Percentiles rank a stretch among this genome's conserved stretches.
phyloP scores from a whole-genome alignment of 2,113 vertebrate species.

The Phrynocephalus versicolor region DNA sequence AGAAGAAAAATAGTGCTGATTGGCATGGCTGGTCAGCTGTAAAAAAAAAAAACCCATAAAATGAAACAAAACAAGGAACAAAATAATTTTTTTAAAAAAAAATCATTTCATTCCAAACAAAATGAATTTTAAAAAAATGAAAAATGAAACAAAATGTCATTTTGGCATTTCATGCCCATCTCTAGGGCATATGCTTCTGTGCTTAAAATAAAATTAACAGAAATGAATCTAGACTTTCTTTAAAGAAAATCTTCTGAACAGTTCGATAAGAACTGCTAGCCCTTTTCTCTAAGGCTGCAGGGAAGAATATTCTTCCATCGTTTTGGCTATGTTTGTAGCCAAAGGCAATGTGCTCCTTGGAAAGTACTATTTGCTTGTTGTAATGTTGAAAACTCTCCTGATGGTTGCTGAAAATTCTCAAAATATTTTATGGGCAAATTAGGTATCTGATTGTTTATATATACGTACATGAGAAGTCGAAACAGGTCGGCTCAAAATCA shows the following conservation, averaged over 20 bases:
- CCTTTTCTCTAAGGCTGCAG: background rate
- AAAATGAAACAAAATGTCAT: no score
- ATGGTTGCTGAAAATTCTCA: background rate
- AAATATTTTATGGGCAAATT: background rate
- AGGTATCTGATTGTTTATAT: background rate
- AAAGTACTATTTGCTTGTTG: background rate
- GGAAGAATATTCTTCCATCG: background rate
- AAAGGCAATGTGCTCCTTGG: background rate
- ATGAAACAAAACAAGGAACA: no score
- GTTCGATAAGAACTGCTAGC: background rate
- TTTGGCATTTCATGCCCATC: background rate
- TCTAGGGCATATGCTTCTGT: constrained; percentile 23
- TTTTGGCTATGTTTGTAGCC: background rate
- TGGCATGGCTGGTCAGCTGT: no score
- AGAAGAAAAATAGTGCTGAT: no score
- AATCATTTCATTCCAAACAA: no score
- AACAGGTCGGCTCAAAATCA: no score
- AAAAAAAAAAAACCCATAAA: no score
- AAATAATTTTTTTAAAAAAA: no score
- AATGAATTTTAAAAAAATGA: no score
- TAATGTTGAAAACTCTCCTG: background rate
- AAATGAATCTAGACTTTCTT: background rate
- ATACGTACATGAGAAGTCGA: no score
- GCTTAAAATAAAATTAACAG: constrained; percentile 1
- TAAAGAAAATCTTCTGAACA: background rate